Evolutionary conservation across 2,113 vertebrate species (phyloP), one percentile per base, ranked within the genome.

Genomic region (Mesocricetus auratus): DNA sequence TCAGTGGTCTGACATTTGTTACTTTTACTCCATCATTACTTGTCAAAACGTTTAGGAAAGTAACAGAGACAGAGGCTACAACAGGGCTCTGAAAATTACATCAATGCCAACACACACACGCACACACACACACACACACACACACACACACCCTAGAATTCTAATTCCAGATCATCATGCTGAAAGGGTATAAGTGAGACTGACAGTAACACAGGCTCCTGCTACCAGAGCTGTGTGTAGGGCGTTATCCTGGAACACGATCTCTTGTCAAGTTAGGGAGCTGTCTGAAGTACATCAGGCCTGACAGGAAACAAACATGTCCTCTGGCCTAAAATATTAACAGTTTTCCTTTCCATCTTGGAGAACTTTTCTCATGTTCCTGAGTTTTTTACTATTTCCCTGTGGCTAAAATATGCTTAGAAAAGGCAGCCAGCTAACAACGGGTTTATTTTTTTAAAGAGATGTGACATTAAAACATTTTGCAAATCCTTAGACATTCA

Each of bases 381-480:
- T 78, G 94, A n/a, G 74, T 71, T 96, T 92, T 96, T 91, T 74
- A 96, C 91, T 96, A 97, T 96, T 98, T 95, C 95, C 91, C 96
- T 91, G 89, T 88, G 50, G 93, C 95, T 92, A 74, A 42, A 91
- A 94, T 6, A 89, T 97, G 91, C 93, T 94, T 85, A 29, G 36
- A 93, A 96, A 96, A 92, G 88, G 85, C 90, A 96, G 78, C 17
- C 58, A 86, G 36, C 45, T 83, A 66, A 69, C 75, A 94, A 88
- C 39, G 85, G 11, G 0, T 36, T 69, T 86, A 9, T 42, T 89
- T 74, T 82, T 58, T n/a, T 79, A 94, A 98, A 97, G 90, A 93
- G 33, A 82, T 69, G 17, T 91, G 69, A 90, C 58, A 97, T 95
- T 90, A 94, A 96, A 85, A 96, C 91, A 91, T 50, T 92, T 85